Conservation (phyloP, 2,113 vertebrate genomes). For the Corapipo altera region DNA sequence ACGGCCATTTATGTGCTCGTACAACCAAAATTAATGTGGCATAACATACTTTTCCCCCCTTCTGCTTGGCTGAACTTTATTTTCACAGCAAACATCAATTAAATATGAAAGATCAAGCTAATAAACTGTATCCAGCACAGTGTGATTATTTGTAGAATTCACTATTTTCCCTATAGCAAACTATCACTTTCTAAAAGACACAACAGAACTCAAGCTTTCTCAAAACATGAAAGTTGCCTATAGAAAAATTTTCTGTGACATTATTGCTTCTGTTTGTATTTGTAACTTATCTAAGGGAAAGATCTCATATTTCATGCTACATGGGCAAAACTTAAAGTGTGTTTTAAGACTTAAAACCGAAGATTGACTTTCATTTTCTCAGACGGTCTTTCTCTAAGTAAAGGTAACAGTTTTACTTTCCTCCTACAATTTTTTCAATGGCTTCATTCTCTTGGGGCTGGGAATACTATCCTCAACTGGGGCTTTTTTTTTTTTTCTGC, state of each 20-base stretch:
- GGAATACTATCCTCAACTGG: background rate
- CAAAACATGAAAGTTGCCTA: background rate
- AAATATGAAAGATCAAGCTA: conserved; percentile 15
- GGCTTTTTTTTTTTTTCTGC: background rate
- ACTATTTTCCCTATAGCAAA: background rate
- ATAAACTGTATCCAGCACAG: background rate
- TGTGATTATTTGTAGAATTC: background rate
- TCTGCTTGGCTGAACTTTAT: conserved; percentile 4
- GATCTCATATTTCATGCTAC: background rate
- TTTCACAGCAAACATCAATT: conserved; percentile 31
- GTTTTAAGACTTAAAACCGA: background rate
- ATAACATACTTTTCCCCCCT: background rate
- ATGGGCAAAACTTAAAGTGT: background rate
- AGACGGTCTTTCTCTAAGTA: background rate
- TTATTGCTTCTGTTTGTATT: background rate
- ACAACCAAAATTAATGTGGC: conserved; percentile 11
- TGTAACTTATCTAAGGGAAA: background rate
- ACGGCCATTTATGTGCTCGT: background rate
- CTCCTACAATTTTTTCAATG: background rate
- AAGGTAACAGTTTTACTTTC: background rate
- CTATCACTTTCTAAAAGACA: background rate
- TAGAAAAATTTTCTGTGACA: background rate
- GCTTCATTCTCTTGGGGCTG: background rate
- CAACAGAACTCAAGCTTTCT: background rate
- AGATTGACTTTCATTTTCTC: background rate